Base-by-base conservation (phyloP, 2,113 vertebrate species). In the Pithys albifrons region DNA sequence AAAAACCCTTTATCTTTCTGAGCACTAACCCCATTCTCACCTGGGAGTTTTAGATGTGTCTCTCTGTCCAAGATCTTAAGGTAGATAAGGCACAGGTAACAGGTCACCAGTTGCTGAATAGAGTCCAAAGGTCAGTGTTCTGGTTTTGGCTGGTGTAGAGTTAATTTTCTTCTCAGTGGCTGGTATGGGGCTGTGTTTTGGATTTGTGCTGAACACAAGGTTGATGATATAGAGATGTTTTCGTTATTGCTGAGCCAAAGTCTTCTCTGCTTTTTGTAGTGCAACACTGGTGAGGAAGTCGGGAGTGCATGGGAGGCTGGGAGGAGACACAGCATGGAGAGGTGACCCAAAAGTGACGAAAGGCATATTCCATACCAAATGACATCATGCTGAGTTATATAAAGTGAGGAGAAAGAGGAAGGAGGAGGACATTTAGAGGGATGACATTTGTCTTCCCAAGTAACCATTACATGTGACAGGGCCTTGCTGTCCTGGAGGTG, bases 381-480 rank as follows among this genome's bases (percentile, higher is more conserved):
- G 27, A 29, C 27, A 37, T n/a, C 27, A 33, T 23, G 4, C 5
- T 52, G 22, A 33, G 12, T 22, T 22, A 45, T 52, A 77, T 69
- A 59, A 86, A 43, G 27, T 28, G 19, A 28, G 33, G 58, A 89
- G 28, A 74, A 89, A 28, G 4, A 59, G 33, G 28, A 51, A 73
- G 19, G 19, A 10, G 11, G 5, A 41, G 5, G 28, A 29, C 23
- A 11, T 19, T 9, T 66, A 9, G 23, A 81, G 6, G 28, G 22
- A 19, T 58, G 27, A 8, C 16, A 4, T n/a, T 66, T 82, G 19
- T 45, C 52, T 59, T 33, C 39, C 33, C 19, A 59, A 46, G 11
- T 29, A 19, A 24, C 23, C 2, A 0, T 46, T 20, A 39, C 0
- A 0, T 0, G 0, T 23, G 22, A 73, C 18, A 7, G 5, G 31